Evolutionary conservation across 2,797 vertebrate species (phyloP), one percentile per base, ranked within the genome.

Genomic region (Discoglossus pictus): DNA sequence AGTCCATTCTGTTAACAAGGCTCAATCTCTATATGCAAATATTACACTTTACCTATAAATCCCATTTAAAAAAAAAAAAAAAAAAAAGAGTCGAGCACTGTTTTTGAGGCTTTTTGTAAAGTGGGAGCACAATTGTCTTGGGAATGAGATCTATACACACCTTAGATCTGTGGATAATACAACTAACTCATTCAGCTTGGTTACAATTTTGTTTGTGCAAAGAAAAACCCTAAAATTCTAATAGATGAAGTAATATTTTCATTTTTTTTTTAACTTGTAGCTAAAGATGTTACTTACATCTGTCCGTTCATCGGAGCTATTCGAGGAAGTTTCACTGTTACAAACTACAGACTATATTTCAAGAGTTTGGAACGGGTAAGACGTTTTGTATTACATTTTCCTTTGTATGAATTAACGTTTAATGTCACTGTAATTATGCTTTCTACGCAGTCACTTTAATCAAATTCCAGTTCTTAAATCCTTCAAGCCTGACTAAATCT

Each of bases 301-400:
- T 99, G 97, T 77, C 97, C 96, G 2, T 98, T 98, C 79, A 90
- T 90, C 63, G 97, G 95, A 77, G 92, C 93, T 43, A 81, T 98
- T 55, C 89, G 92, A 76, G 97, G 97, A 80, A 92, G 87, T 0
- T 80, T 99, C 73, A 96, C 91, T 1, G 88, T 98, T 65, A 98
- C 96, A 56, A 97, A 94, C 89, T 99, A 98, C 80, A 93, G 95
- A 65, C 85, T 99, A n/a, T 98, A 96, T 85, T 99, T 99, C 84
- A 98, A 92, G 84, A 93, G 92, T 81, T 91, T 91, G 78, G 95
- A 94, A 83, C 89, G 93, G 91, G 97, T 99, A 88, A 86, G 87
- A 20, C 50, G n/a, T n/a, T 78, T 72, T 56, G 65, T 66, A 69
- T 8, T 31, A 8, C n/a, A n/a, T n/a, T n/a, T n/a, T n/a, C n/a